These are phyloP conservation scores for Lumbricus terrestris DNA, from an alignment of 2,888 invertebrate genomes.

Conservation along the genomic window DNA sequence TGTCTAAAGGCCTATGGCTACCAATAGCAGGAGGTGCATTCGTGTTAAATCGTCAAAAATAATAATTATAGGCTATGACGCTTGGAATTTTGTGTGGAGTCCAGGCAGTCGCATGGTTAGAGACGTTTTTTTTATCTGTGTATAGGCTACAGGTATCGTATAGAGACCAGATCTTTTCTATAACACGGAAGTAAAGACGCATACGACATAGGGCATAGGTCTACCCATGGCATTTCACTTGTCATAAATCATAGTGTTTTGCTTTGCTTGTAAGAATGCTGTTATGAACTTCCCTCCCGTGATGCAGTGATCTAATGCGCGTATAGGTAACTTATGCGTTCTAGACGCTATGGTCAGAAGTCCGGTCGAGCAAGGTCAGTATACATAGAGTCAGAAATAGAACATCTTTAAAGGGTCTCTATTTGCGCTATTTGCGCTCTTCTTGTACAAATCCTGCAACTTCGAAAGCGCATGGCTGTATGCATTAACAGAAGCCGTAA, in stretches of 20 bases:
- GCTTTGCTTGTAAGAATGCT: neutral
- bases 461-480: neutral
- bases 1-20: neutral
- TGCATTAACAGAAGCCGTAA: too few relatives aligned
- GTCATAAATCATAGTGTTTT: neutral
- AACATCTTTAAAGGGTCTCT: too few relatives aligned
- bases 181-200: neutral
- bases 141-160: too few relatives aligned
- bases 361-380: neutral
- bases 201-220: too few relatives aligned
- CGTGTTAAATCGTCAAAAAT: neutral
- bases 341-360: neutral
- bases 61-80: too few relatives aligned
- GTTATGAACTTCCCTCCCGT: neutral
- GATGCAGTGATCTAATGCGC: neutral
- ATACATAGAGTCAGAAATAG: neutral
- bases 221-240: neutral
- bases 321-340: too few relatives aligned
- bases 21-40: neutral
- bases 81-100: neutral
- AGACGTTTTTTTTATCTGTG: neutral
- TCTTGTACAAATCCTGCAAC: neutral
- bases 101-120: neutral
- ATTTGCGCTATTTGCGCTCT: neutral
- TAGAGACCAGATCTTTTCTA: neutral